Evolutionary conservation across 92 coral and sea anemone genomes (phyloP).

Genomic region (Actinernus sp.): DNA sequence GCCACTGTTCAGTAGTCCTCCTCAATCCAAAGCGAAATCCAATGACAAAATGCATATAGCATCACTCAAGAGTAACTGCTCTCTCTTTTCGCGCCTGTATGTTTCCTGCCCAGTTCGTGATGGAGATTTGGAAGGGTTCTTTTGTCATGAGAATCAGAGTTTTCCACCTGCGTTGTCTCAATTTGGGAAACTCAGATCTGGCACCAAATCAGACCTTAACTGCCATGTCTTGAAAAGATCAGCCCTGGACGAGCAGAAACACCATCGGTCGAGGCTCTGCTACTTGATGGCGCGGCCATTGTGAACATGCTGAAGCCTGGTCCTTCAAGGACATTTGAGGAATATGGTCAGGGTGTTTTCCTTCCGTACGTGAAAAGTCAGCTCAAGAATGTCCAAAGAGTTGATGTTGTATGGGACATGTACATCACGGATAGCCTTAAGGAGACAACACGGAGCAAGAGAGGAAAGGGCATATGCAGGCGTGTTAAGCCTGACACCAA

Average conservation of each 20-base stretch:
- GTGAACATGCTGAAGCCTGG: conserved; percentile 82
- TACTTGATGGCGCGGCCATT: conserved; percentile 70
- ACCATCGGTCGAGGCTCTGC: conserved; percentile 51
- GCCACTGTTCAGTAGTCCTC: conserved; percentile 61
- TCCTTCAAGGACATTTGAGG: conserved; percentile 62
- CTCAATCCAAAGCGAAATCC: conserved; percentile 18
- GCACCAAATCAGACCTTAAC: conserved; percentile 62
- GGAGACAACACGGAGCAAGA: conserved; percentile 42
- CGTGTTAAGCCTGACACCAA: conserved; percentile 54
- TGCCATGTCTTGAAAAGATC: conserved; percentile 50
- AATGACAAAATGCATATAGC: conserved; percentile 41
- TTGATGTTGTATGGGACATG: conserved; percentile 46
- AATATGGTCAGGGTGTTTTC: conserved; percentile 52
- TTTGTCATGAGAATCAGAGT: conserved; percentile 63
- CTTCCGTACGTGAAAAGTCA: conserved; percentile 51
- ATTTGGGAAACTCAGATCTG: conserved; percentile 54
- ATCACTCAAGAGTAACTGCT: conserved; percentile 76
- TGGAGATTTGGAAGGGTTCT: conserved; percentile 66
- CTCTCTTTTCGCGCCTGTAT: conserved; percentile 58
- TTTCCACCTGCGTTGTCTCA: conserved; percentile 64
- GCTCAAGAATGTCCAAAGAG: conserved; percentile 33
- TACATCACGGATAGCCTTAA: conserved; percentile 48
- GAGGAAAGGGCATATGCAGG: conserved; percentile 64
- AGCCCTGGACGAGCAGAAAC: conserved; percentile 45
- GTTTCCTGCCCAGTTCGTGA: conserved; percentile 70